Evolutionary conservation across 2,888 invertebrate species (phyloP), one percentile per base, ranked within the genome.

Genomic region (Pristionchus mayeri): DNA sequence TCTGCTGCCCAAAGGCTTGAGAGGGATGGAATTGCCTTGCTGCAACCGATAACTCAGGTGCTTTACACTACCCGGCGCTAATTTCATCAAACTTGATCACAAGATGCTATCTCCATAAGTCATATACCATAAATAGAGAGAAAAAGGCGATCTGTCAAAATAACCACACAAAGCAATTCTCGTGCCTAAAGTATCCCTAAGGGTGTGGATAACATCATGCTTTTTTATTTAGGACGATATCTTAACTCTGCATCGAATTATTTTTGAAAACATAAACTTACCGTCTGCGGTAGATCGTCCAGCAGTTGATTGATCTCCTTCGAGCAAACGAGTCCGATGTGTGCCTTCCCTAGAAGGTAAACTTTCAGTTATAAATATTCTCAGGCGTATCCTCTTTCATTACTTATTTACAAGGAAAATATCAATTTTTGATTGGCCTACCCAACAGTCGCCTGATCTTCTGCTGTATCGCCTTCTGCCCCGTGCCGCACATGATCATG

Each of bases 341-440:
- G 99, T 93, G 98, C 98, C 93, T 99, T 99, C 7, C 99, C 99
- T n/a, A n/a, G n/a, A n/a, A n/a, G n/a, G n/a, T n/a, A n/a, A n/a
- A n/a, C n/a, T n/a, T n/a, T n/a, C n/a, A n/a, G 18, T 99, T 95
- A 86, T 99, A 94, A 71, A 99, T 95, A 21, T 99, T 95, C 95
- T 94, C 94, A 98, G 98, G 87, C 96, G 78, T 78, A 86, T 13
- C 11, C 11, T 21, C 13, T 75, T 75, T 13, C 11, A 24, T 9
- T 16, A 75, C 13, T 9, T 75, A 16, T 34, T 27, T 11, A 75
- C 9, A 75, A 16, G 9, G 18, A n/a, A n/a, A n/a, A n/a, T n/a
- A n/a, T n/a, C n/a, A n/a, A n/a, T n/a, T n/a, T n/a, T n/a, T n/a
- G n/a, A n/a, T n/a, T n/a, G n/a, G n/a, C n/a, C n/a, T n/a, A n/a